These are phyloP conservation scores for Syngnathus floridae DNA, from an alignment of 2,113 vertebrate genomes.

Conservation along the genomic window DNA sequence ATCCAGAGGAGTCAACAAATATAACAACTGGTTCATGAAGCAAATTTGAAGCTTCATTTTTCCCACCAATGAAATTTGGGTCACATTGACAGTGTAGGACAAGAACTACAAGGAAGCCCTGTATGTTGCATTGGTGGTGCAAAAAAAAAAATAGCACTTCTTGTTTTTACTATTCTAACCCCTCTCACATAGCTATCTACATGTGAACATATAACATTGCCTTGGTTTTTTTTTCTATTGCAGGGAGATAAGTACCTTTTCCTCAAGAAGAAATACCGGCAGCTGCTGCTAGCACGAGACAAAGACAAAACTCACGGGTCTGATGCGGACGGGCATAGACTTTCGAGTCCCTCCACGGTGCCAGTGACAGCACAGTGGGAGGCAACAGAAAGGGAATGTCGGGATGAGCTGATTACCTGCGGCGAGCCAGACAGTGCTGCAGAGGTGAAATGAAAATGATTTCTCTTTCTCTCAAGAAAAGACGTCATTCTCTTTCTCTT, in stretches of 20 bases:
- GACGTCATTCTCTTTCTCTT: background rate
- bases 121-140: background rate
- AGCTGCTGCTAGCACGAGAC: slow-evolving; percentile 56
- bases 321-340: slow-evolving; percentile 15
- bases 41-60: too few relatives aligned
- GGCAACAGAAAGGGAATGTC: slow-evolving; percentile 5
- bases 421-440: slow-evolving; percentile 12
- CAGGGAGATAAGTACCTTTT: slow-evolving; percentile 74
- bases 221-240: background rate
- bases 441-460: slow-evolving; percentile 50
- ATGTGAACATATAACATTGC: background rate
- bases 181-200: too few relatives aligned
- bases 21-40: too few relatives aligned
- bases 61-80: too few relatives aligned
- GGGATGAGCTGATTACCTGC: slow-evolving; percentile 30
- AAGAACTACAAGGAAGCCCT: background rate
- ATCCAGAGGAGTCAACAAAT: too few relatives aligned
- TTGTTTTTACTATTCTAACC: background rate
- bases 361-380: slow-evolving; percentile 37
- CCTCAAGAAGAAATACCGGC: slow-evolving; percentile 74
- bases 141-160: too few relatives aligned
- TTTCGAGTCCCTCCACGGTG: slow-evolving; percentile 2
- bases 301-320: slow-evolving; percentile 2
- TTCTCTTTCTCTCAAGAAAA: background rate
- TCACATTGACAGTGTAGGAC: too few relatives aligned